A percentile compares a stretch with the other conserved stretches of the same genome.
Evolutionary conservation across 2,797 vertebrate species (phyloP).

Genomic region (Naso thynnoides): DNA sequence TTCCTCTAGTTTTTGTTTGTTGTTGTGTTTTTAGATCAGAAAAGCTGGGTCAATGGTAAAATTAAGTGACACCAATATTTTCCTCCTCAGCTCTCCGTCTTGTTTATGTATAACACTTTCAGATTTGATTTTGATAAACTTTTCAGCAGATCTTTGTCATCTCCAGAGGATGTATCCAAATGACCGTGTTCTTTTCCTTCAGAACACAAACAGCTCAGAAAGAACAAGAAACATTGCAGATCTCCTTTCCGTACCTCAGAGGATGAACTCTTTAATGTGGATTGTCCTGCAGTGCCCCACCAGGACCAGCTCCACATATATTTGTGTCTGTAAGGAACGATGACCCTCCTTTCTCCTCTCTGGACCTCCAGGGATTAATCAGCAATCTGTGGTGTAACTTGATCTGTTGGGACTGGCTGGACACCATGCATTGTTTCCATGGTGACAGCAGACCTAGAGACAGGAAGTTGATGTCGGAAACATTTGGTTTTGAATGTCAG

Average conservation of each 20-base stretch:
- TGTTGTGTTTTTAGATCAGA: too few relatives aligned
- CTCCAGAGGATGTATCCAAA: not conserved
- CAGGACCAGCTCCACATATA: too few relatives aligned
- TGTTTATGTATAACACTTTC: not conserved
- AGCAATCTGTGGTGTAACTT: slow-evolving; percentile 22
- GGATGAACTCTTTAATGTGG: not conserved
- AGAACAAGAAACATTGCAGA: not conserved
- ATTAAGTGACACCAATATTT: too few relatives aligned
- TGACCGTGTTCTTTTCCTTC: not conserved
- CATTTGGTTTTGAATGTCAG: slow-evolving; percentile 48
- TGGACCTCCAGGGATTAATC: not conserved
- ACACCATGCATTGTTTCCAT: slow-evolving; percentile 33
- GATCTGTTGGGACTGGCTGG: slow-evolving; percentile 9
- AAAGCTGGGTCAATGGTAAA: too few relatives aligned
- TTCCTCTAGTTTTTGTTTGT: too few relatives aligned
- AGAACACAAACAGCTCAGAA: not conserved
- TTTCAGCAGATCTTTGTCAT: too few relatives aligned
- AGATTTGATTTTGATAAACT: too few relatives aligned
- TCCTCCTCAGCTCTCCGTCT: too few relatives aligned
- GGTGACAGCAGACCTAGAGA: slow-evolving; percentile 28
- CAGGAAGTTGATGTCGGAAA: slow-evolving; percentile 40
- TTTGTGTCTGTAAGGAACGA: not conserved
- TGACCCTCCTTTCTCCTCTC: not conserved
- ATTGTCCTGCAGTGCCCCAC: not conserved
- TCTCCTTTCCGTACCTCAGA: not conserved